Evolutionary conservation across 2,888 invertebrate genomes (phyloP).

Genomic region (Norana najaformis): DNA sequence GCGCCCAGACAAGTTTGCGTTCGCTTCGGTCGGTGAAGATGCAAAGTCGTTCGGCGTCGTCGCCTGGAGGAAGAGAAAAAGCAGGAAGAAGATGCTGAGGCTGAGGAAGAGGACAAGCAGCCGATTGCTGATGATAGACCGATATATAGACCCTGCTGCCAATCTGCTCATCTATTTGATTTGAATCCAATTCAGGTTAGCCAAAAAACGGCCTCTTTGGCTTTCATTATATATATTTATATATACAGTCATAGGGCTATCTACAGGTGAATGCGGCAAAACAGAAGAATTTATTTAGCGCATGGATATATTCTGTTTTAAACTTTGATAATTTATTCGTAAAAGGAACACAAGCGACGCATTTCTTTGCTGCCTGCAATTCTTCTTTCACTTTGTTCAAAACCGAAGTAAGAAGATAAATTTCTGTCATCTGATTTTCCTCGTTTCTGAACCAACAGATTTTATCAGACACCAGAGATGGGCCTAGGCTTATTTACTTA

Average conservation of each 20-base stretch:
- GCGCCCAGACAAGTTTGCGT: neutral
- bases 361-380: too few relatives aligned
- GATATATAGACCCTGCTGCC: neutral
- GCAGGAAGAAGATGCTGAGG: neutral
- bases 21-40: neutral
- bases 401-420: too few relatives aligned
- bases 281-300: too few relatives aligned
- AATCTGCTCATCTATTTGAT: neutral
- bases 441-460: neutral
- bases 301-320: too few relatives aligned
- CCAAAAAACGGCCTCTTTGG: neutral
- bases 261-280: neutral
- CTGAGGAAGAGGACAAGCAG: neutral
- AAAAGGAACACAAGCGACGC: too few relatives aligned
- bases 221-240: neutral
- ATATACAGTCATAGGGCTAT: neutral
- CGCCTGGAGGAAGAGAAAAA: neutral
- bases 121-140: neutral
- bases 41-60: neutral
- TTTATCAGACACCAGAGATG: neutral
- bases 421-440: neutral
- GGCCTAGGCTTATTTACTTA: neutral
- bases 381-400: too few relatives aligned
- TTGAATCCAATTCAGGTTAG: constrained; percentile 13
- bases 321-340: too few relatives aligned